These are phyloP conservation scores for Syrmaticus mikado DNA, from an alignment of 2,113 vertebrate genomes.

Conservation along the genomic window DNA sequence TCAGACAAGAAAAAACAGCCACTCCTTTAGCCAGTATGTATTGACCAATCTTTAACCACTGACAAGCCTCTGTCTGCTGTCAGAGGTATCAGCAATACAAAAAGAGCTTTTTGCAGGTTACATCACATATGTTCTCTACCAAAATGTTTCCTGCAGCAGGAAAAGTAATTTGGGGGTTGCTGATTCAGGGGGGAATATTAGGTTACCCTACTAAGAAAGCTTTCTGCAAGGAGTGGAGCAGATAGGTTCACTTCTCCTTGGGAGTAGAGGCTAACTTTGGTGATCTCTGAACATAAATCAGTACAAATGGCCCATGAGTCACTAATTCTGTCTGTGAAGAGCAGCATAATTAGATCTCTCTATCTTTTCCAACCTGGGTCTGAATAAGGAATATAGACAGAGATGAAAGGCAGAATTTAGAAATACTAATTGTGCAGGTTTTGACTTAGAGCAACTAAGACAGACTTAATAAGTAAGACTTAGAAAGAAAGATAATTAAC, in stretches of 20 bases:
- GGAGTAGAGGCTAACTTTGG: neutral
- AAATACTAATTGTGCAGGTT: slow-evolving; percentile 49
- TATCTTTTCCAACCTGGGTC: neutral
- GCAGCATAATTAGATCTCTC: neutral
- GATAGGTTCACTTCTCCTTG: neutral
- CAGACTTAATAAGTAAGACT: slow-evolving; percentile 34
- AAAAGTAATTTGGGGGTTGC: slow-evolving; percentile 4
- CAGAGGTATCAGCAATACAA: slow-evolving; percentile 4
- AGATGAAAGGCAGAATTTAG: slow-evolving; percentile 50
- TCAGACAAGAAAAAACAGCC: slow-evolving; percentile 30
- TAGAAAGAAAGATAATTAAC: slow-evolving; percentile 61
- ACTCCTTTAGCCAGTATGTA: neutral
- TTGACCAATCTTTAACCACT: slow-evolving; percentile 30
- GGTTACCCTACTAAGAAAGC: neutral
- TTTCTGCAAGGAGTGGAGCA: neutral
- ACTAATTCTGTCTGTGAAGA: neutral
- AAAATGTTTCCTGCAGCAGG: slow-evolving; percentile 14
- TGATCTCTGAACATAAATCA: neutral
- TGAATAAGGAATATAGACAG: neutral
- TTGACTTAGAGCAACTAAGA: neutral
- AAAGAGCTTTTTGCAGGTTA: neutral
- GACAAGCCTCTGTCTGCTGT: neutral
- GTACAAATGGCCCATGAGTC: neutral
- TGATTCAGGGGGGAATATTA: neutral
- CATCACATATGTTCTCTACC: neutral